Percentiles rank a stretch among this genome's conserved stretches.
Evolutionary conservation across 2,797 vertebrate genomes (phyloP).

Genomic region (Myiotriccus ornatus): DNA sequence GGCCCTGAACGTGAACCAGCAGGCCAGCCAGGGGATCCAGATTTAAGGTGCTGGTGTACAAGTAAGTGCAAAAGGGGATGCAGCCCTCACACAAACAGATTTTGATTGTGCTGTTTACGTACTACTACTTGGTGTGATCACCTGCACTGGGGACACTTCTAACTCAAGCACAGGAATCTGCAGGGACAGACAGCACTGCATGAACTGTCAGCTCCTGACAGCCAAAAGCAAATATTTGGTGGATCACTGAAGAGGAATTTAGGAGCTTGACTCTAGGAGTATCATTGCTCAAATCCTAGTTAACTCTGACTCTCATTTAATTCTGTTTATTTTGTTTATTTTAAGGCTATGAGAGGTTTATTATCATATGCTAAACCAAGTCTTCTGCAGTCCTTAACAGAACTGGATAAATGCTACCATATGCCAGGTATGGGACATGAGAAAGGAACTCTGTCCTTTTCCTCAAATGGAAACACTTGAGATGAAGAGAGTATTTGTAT

Average conservation of each 20-base stretch:
- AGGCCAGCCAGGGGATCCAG: not conserved
- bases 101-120: not conserved
- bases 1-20: not conserved
- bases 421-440: not conserved
- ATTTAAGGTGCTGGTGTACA: not conserved
- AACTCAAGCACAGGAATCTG: not conserved
- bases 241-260: not conserved
- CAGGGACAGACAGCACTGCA: not conserved
- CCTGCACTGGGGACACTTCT: not conserved
- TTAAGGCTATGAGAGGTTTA: not conserved
- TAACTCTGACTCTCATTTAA: not conserved
- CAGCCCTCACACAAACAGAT: not conserved
- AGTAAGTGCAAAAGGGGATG: not conserved
- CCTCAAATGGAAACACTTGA: not conserved
- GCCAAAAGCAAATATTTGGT: not conserved
- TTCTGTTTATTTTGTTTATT: not conserved
- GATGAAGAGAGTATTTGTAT: constrained; percentile 10
- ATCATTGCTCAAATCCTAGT: not conserved
- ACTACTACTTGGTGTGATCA: not conserved
- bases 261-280: not conserved
- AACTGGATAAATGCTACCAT: not conserved
- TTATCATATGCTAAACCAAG: not conserved
- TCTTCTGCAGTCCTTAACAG: not conserved
- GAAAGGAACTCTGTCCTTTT: not conserved
- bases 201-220: not conserved